phyloP scores from a whole-genome alignment of 2,888 invertebrate species.

The Tetramorium bicarinatum region DNA sequence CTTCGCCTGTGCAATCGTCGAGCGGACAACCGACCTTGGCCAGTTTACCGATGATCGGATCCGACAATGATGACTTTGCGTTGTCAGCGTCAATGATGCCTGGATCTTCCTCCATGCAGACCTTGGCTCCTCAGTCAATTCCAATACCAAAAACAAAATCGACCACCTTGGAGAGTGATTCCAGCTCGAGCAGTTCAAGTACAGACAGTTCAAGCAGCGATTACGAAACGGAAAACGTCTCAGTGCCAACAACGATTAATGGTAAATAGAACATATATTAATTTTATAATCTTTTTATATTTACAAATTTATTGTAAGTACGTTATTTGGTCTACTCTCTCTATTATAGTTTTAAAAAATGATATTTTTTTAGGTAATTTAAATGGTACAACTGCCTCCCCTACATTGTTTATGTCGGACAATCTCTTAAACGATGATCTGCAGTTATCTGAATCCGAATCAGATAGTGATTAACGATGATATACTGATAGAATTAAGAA shows the following conservation, averaged over 20 bases:
- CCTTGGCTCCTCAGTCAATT: conserved; percentile 57
- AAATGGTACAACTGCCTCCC: conserved; percentile 81
- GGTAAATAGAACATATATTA: conserved; percentile 69
- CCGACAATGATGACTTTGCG: conserved; percentile 88
- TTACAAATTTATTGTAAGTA: conserved; percentile 16
- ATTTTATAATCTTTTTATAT: background rate
- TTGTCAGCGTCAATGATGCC: conserved; percentile 59
- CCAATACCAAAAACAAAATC: conserved; percentile 58
- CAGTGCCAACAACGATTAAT: conserved; percentile 77
- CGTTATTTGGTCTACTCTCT: conserved; percentile 30
- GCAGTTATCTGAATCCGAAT: conserved; percentile 95
- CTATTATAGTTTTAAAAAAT: conserved; percentile 19
- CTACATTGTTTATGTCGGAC: conserved; percentile 87
- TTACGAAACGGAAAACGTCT: conserved; percentile 84
- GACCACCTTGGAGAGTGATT: conserved; percentile 78
- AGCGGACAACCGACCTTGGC: conserved; percentile 90
- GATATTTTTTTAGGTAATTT: conserved; percentile 80
- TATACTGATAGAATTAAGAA: conserved; percentile 16
- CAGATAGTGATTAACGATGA: conserved; percentile 90
- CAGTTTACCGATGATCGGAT: conserved; percentile 92
- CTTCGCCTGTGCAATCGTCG: conserved; percentile 89
- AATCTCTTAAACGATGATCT: conserved; percentile 94
- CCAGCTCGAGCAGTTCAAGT: conserved; percentile 84
- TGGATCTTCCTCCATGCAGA: conserved; percentile 70
- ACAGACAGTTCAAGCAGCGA: conserved; percentile 87